A percentile compares a stretch with the other conserved stretches of the same genome.
phyloP scores from a whole-genome alignment of 2,888 invertebrate species.

The Agonopterix alstromeriana region DNA sequence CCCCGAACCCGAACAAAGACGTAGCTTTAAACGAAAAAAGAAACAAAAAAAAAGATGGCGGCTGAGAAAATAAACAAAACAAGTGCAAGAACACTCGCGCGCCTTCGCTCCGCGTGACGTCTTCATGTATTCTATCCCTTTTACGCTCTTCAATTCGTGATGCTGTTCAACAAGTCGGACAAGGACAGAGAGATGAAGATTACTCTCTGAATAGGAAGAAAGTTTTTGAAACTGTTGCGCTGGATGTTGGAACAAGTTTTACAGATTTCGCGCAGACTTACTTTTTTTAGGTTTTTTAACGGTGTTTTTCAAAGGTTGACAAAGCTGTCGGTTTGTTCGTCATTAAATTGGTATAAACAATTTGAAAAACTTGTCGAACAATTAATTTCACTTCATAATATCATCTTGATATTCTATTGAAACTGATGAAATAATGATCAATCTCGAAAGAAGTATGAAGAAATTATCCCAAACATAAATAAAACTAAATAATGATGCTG shows the following conservation, averaged over 20 bases:
- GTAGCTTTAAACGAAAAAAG: slow-evolving; percentile 50
- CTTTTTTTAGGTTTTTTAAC: neutral
- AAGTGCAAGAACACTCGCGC: slow-evolving; percentile 73
- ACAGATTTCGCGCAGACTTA: slow-evolving; percentile 66
- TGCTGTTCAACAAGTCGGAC: slow-evolving; percentile 28
- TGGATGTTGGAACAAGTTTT: slow-evolving; percentile 63
- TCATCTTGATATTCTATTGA: no score
- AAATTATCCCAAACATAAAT: no score
- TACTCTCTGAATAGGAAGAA: slow-evolving; percentile 62
- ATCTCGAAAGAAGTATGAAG: no score
- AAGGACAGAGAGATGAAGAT: slow-evolving; percentile 41
- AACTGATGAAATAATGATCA: no score
- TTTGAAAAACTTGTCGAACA: no score
- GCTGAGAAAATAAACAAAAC: slow-evolving; percentile 69
- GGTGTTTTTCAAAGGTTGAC: neutral
- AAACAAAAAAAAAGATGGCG: slow-evolving; percentile 43
- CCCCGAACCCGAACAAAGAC: slow-evolving; percentile 67
- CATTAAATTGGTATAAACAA: no score
- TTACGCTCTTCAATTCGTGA: slow-evolving; percentile 39
- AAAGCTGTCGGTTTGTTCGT: no score
- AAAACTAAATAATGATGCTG: no score
- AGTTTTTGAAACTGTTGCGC: slow-evolving; percentile 60
- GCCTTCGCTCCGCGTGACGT: slow-evolving; percentile 71
- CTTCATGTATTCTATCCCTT: slow-evolving; percentile 65
- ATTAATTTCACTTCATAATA: no score